These are phyloP conservation scores for Schizotus pectinicornis DNA, from an alignment of 2,888 invertebrate species.

Conservation along the genomic window DNA sequence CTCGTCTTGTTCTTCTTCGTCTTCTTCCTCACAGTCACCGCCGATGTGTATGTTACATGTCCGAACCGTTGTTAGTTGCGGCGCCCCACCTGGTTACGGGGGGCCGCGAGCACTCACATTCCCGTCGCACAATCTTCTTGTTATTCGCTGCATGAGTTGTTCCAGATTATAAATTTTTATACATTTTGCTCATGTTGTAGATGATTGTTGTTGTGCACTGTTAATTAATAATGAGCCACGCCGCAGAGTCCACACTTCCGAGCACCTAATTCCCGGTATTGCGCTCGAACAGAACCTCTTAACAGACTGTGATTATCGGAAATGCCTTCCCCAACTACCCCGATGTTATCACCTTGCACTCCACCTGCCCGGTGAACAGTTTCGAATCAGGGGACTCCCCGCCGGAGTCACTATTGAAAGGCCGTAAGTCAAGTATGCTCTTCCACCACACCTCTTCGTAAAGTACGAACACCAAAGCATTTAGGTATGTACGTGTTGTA, in stretches of 20 bases:
- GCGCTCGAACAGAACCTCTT: slow-evolving; percentile 53
- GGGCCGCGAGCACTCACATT: slow-evolving; percentile 41
- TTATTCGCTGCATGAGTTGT: slow-evolving; percentile 54
- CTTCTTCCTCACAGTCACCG: slow-evolving; percentile 19
- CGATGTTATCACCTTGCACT: slow-evolving; percentile 48
- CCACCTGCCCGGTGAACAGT: slow-evolving; percentile 21
- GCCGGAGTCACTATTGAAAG: background rate
- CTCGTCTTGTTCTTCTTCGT: no score
- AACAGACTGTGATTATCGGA: slow-evolving; percentile 63
- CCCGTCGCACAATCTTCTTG: slow-evolving; percentile 54
- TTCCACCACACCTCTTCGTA: slow-evolving; percentile 42
- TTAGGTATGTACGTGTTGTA: slow-evolving; percentile 48
- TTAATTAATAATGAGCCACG: slow-evolving; percentile 51
- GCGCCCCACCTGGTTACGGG: slow-evolving; percentile 32
- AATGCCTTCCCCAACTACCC: slow-evolving; percentile 59
- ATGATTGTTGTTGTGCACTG: slow-evolving; percentile 56
- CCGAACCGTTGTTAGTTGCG: slow-evolving; percentile 2
- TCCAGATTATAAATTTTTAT: slow-evolving; percentile 54
- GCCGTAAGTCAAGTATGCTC: slow-evolving; percentile 26
- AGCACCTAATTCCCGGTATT: slow-evolving; percentile 49
- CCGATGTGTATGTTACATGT: slow-evolving; percentile 9
- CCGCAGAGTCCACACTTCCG: slow-evolving; percentile 55
- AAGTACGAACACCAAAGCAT: slow-evolving; percentile 53
- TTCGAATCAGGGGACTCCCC: background rate
- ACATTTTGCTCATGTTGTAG: slow-evolving; percentile 58